Percentiles rank a stretch among this genome's conserved stretches.
Evolutionary conservation across 2,888 invertebrate genomes (phyloP).

Genomic region (Chironomus tentans): DNA sequence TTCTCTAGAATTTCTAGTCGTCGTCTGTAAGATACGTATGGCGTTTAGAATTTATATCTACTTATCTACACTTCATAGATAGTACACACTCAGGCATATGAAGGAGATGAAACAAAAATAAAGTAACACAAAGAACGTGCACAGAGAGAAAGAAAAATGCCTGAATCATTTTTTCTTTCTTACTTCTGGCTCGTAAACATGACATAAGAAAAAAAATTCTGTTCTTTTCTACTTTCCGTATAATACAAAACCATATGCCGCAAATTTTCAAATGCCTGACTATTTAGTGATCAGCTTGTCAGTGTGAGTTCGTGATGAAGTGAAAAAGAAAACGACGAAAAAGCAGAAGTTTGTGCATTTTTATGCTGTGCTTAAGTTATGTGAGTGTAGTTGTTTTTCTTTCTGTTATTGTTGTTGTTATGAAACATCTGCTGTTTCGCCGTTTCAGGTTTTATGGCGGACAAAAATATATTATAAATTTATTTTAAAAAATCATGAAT

Average conservation of each 20-base stretch:
- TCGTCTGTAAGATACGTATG: too few species aligned
- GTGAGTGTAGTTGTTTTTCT: slow-evolving; percentile 3
- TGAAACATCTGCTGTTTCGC: slow-evolving; percentile 26
- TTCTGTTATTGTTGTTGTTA: slow-evolving; percentile 6
- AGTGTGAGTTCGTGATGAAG: slow-evolving; percentile 16
- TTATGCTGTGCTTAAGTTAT: slow-evolving; percentile 10
- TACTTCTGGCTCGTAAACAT: slow-evolving; percentile 15
- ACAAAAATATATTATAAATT: slow-evolving; percentile 17
- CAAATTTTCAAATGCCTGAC: not conserved
- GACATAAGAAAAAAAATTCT: slow-evolving; percentile 16
- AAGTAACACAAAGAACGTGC: not conserved
- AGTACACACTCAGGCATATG: too few species aligned
- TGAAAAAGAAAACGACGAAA: slow-evolving; percentile 3
- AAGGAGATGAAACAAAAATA: too few species aligned
- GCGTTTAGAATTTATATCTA: too few species aligned
- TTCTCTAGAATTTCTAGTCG: too few species aligned
- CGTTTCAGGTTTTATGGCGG: slow-evolving; percentile 25
- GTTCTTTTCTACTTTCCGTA: not conserved
- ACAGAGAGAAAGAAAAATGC: not conserved
- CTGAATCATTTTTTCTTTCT: slow-evolving; percentile 14
- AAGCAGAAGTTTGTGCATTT: slow-evolving; percentile 22
- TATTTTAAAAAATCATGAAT: slow-evolving; percentile 1
- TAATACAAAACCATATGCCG: slow-evolving; percentile 24
- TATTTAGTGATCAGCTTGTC: slow-evolving; percentile 3
- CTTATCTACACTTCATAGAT: too few species aligned